Conservation (phyloP, 2,113 vertebrate species). For the Coptodon bakossiorum region DNA sequence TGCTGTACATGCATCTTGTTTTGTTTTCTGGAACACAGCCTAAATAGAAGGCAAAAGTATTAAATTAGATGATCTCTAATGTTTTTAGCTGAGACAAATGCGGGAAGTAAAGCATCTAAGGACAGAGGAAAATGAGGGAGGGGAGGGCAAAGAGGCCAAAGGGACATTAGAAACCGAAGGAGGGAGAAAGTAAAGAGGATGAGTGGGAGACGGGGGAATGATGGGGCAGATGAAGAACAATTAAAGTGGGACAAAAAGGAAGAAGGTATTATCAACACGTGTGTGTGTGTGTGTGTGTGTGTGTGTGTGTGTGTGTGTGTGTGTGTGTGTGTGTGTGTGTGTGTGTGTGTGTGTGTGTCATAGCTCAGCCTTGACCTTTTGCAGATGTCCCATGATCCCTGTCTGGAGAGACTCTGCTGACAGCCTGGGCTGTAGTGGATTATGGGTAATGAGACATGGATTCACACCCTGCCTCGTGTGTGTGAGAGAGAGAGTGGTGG, state of each 20-base stretch:
- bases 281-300: not conserved
- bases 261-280: not conserved
- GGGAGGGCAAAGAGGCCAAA: not conserved
- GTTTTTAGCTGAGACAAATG: not conserved
- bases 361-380: slow-evolving; percentile 21
- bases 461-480: not conserved
- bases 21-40: not conserved
- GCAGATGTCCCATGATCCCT: slow-evolving; percentile 29
- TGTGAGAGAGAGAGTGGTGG: fast-evolving
- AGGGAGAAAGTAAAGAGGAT: not conserved
- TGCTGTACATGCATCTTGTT: not conserved
- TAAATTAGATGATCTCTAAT: fast-evolving
- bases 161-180: not conserved
- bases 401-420: slow-evolving; percentile 12
- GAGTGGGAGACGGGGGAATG: not conserved
- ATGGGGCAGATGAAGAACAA: not conserved
- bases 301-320: too few species aligned
- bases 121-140: not conserved
- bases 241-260: not conserved
- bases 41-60: not conserved
- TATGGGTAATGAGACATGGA: slow-evolving; percentile 40
- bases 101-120: not conserved
- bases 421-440: slow-evolving; percentile 28
- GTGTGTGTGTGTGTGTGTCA: not conserved
- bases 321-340: not conserved